Evolutionary conservation across 2,888 invertebrate genomes (phyloP).

Genomic region (Lutraria lutraria): DNA sequence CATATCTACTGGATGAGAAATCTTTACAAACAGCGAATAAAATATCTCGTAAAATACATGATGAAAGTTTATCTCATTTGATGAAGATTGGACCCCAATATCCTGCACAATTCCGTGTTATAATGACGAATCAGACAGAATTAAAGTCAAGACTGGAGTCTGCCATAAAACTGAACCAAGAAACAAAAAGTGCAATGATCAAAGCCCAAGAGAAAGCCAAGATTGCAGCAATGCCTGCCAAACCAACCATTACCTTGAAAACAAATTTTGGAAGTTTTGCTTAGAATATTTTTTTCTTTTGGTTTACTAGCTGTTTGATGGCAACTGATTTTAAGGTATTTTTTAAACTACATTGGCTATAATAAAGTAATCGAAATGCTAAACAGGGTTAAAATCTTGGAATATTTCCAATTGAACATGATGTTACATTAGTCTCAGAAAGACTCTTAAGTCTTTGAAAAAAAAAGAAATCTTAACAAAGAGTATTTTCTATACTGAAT

Average conservation of each 20-base stretch:
- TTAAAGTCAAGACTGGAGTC: slow-evolving; percentile 94
- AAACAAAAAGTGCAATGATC: slow-evolving; percentile 88
- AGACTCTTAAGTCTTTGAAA: too few relatives aligned
- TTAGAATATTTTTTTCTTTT: slow-evolving; percentile 39
- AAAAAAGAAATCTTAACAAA: too few relatives aligned
- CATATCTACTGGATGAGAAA: slow-evolving; percentile 91
- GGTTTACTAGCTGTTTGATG: neutral
- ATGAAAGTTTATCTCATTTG: slow-evolving; percentile 95
- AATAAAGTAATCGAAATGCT: too few relatives aligned
- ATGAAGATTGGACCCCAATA: slow-evolving; percentile 97
- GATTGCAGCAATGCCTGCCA: slow-evolving; percentile 71
- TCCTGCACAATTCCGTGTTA: slow-evolving; percentile 96
- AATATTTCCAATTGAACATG: too few relatives aligned
- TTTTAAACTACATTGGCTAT: too few relatives aligned
- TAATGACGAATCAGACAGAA: slow-evolving; percentile 94
- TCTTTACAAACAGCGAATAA: slow-evolving; percentile 82
- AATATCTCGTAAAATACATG: slow-evolving; percentile 90
- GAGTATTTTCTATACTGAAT: too few relatives aligned
- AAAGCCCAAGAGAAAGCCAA: slow-evolving; percentile 70
- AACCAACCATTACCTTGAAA: slow-evolving; percentile 75
- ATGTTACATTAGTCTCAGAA: too few relatives aligned
- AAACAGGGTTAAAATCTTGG: too few relatives aligned
- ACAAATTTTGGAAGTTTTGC: slow-evolving; percentile 97
- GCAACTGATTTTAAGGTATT: too few relatives aligned
- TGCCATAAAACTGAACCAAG: slow-evolving; percentile 92